Conservation (phyloP, 30 jellyfish, hydroid and myxozoan genomes). For the Aurelia aurita region DNA sequence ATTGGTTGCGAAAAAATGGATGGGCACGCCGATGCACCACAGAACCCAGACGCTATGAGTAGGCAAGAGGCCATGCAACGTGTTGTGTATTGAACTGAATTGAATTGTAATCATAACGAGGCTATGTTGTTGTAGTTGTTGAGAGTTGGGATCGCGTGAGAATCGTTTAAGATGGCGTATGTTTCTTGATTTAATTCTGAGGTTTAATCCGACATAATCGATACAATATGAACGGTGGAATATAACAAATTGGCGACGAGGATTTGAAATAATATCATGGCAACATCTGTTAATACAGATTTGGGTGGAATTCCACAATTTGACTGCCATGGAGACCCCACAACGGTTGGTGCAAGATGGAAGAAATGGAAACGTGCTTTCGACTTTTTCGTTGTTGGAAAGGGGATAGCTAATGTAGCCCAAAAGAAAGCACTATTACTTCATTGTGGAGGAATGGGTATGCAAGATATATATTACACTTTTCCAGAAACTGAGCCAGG, state of each 20-base stretch:
- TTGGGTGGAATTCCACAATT: slow-evolving; percentile 43
- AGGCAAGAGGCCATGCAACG: no score
- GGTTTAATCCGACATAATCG: slow-evolving; percentile 8
- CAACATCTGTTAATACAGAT: slow-evolving; percentile 54
- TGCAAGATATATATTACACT: background rate
- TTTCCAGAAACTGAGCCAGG: no score
- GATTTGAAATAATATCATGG: background rate
- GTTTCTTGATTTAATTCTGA: background rate
- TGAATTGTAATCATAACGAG: background rate
- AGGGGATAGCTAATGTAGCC: slow-evolving; percentile 32
- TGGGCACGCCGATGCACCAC: no score
- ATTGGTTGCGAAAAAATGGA: no score
- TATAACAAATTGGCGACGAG: slow-evolving; percentile 50
- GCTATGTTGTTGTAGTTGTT: background rate
- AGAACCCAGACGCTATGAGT: no score
- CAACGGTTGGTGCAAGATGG: slow-evolving; percentile 68
- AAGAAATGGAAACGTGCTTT: slow-evolving; percentile 70
- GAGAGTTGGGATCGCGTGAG: background rate
- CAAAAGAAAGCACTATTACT: slow-evolving; percentile 68
- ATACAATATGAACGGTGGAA: background rate
- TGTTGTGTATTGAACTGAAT: slow-evolving; percentile 29
- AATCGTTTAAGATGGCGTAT: background rate
- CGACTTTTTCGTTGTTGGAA: slow-evolving; percentile 52
- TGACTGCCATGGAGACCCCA: slow-evolving; percentile 65
- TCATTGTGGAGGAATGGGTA: slow-evolving; percentile 65